These are phyloP conservation scores for Micrasema minimum DNA, from an alignment of 1,140 invertebrate genomes.

Conservation along the genomic window DNA sequence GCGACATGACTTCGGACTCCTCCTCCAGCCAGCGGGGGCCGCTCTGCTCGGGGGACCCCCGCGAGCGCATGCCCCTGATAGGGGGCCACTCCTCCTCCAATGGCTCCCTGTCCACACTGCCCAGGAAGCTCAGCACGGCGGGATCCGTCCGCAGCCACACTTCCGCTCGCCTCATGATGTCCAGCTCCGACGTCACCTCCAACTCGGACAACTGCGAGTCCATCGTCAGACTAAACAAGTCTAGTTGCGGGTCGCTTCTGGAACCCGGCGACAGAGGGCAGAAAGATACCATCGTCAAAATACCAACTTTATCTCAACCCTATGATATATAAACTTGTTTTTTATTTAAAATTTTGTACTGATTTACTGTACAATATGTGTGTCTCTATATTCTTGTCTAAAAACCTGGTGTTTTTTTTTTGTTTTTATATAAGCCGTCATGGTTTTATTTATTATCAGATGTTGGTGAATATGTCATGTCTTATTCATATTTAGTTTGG, in stretches of 20 bases:
- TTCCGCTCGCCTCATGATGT: constrained; percentile 49
- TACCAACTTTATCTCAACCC: constrained; percentile 43
- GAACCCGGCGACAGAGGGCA: constrained; percentile 28
- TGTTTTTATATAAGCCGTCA: too few relatives aligned
- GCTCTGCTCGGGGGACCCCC: constrained; percentile 44
- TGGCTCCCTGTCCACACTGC: constrained; percentile 48
- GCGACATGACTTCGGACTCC: constrained; percentile 49
- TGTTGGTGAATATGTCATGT: too few relatives aligned
- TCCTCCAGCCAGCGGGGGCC: constrained; percentile 39
- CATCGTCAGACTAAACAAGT: constrained; percentile 45
- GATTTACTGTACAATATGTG: constrained; percentile 12
- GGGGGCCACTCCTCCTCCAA: constrained; percentile 51
- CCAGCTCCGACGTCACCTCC: constrained; percentile 52
- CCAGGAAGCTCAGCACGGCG: constrained; percentile 49
- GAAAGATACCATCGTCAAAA: constrained; percentile 44
- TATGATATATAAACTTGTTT: constrained; percentile 46
- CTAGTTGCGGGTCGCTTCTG: constrained; percentile 49
- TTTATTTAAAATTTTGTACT: constrained; percentile 29
- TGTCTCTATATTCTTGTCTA: background rate
- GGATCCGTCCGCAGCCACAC: constrained; percentile 49
- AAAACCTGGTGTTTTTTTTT: too few relatives aligned
- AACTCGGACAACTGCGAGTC: constrained; percentile 48
- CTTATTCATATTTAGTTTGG: too few relatives aligned
- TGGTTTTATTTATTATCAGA: too few relatives aligned
- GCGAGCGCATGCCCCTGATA: constrained; percentile 48